phyloP scores from a whole-genome alignment of 1,140 invertebrate genomes.

The Limonius californicus region DNA sequence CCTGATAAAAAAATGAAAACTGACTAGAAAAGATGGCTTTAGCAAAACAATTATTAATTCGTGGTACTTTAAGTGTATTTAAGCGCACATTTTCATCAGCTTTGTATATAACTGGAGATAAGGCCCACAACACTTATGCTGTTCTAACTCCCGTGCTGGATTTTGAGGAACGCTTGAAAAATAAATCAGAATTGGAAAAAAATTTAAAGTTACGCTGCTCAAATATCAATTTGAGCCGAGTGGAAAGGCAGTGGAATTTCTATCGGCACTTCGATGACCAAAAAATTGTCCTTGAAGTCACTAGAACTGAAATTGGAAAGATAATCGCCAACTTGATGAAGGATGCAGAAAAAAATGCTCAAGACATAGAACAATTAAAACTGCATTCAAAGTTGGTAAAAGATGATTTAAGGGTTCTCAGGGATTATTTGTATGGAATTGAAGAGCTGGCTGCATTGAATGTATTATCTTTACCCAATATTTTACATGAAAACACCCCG shows the following conservation, averaged over 20 bases:
- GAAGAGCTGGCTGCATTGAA: slow-evolving; percentile 57
- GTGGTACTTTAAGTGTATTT: slow-evolving; percentile 19
- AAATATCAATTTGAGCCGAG: slow-evolving; percentile 47
- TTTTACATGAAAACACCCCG: slow-evolving; percentile 60
- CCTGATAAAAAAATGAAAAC: too few species aligned
- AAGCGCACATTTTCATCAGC: slow-evolving; percentile 51
- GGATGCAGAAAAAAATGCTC: slow-evolving; percentile 42
- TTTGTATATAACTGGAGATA: slow-evolving; percentile 59
- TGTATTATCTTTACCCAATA: slow-evolving; percentile 61
- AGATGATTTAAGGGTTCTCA: slow-evolving; percentile 58
- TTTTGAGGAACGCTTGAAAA: slow-evolving; percentile 51
- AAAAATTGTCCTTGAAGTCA: slow-evolving; percentile 47
- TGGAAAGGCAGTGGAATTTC: slow-evolving; percentile 53
- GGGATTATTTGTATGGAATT: slow-evolving; percentile 54
- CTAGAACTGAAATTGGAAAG: slow-evolving; percentile 41
- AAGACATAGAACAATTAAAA: slow-evolving; percentile 50
- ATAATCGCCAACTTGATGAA: slow-evolving; percentile 44
- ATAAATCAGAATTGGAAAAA: slow-evolving; percentile 48
- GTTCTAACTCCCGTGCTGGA: slow-evolving; percentile 60
- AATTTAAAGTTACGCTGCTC: slow-evolving; percentile 50
- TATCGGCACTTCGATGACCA: slow-evolving; percentile 49
- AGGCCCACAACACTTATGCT: slow-evolving; percentile 56
- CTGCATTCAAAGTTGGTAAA: slow-evolving; percentile 54
- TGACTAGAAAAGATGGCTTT: neutral
- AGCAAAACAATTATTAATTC: neutral